Base-by-base conservation (phyloP, 1,140 invertebrate species). In the Trissolcus basalis region DNA sequence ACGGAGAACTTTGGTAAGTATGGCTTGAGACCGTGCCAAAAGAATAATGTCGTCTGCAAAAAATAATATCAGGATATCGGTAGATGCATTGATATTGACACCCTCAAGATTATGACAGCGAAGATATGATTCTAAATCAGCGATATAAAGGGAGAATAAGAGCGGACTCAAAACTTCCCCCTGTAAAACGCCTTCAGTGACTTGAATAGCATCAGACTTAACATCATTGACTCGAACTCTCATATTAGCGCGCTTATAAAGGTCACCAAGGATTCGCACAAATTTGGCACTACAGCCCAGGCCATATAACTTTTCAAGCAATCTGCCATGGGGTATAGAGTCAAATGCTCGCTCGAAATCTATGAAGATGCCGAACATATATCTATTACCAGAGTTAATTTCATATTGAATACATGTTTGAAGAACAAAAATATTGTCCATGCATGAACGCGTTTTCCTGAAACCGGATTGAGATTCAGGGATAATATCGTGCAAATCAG, bases 391-490 rank as follows among this genome's bases (percentile, higher is more conserved):
- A 16, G 12, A 32, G 0, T 16, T 12, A 1, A 45, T 15, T 32
- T 45, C 9, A 4, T 8, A 10, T 33, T 56, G 16, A 12, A 27
- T 12, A 6, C 27, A 13, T 3, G 54, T 44, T n/a, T 8, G 4
- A 0, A 56, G 41, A 7, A 13, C 16, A 15, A 16, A 55, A 11
- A 44, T 27, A 33, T 55, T 55, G 16, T 55, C 51, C 14, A 55
- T 9, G 8, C 51, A 55, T 19, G 36, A 43, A 0, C 39, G 15
- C 5, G 41, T 12, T 13, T 56, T 44, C 11, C 54, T 1, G 32
- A 56, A 56, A 15, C 53, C 53, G 4, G 10, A 44, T 32, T 56
- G 53, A 1, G 43, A 9, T 45, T 56, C 54, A n/a, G n/a, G n/a
- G n/a, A n/a, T n/a, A n/a, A n/a, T n/a, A n/a, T n/a, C n/a, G n/a